Conservation (phyloP, 2,888 invertebrate species). For the Thera obeliscata region DNA sequence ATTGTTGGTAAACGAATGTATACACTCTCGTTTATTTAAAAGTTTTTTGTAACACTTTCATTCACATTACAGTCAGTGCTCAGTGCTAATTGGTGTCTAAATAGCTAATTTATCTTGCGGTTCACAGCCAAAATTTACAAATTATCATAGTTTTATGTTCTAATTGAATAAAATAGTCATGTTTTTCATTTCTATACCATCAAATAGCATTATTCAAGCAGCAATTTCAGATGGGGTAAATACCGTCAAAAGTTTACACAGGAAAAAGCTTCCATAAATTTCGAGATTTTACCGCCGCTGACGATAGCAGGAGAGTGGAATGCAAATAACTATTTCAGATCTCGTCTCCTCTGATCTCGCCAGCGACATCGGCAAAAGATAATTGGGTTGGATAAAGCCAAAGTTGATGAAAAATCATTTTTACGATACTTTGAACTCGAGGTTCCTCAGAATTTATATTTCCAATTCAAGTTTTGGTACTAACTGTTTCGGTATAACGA, state of each 20-base stretch:
- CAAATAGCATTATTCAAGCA: too few relatives aligned
- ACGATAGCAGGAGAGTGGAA: slow-evolving; percentile 15
- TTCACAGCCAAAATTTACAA: slow-evolving; percentile 13
- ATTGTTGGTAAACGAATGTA: slow-evolving; percentile 13
- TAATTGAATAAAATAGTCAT: too few relatives aligned
- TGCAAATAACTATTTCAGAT: slow-evolving; percentile 12
- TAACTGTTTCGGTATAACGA: neutral
- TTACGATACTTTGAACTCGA: neutral
- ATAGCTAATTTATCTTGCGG: slow-evolving; percentile 37
- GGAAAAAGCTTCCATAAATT: neutral
- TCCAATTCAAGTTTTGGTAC: slow-evolving; percentile 2
- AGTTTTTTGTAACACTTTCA: slow-evolving; percentile 43
- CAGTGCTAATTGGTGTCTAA: slow-evolving; percentile 45
- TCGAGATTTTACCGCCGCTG: slow-evolving; percentile 1
- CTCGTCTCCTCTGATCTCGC: slow-evolving; percentile 1
- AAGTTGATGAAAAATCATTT: slow-evolving; percentile 9
- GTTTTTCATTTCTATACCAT: too few relatives aligned
- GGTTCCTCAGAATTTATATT: neutral
- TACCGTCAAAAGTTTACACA: neutral
- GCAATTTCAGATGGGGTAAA: neutral
- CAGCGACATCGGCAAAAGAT: slow-evolving; percentile 12
- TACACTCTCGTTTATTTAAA: slow-evolving; percentile 24
- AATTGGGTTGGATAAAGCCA: slow-evolving; percentile 2
- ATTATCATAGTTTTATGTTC: slow-evolving; percentile 25
- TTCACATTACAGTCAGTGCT: slow-evolving; percentile 42